Evolutionary conservation across 1,140 invertebrate genomes (phyloP), one percentile per base, ranked within the genome.

Genomic region (Drosophila burlai): DNA sequence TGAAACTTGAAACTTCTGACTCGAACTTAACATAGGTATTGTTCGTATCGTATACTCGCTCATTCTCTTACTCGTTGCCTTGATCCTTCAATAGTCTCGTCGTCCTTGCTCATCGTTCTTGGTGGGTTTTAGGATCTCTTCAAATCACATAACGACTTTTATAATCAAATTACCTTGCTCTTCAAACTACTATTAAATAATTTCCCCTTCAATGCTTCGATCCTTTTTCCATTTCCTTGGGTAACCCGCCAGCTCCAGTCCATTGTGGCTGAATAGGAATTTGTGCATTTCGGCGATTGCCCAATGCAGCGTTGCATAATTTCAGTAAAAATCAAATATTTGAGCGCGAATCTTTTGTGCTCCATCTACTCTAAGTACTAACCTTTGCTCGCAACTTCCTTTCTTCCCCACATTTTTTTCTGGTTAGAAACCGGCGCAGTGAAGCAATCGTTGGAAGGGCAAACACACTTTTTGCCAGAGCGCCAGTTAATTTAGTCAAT

Each of bases 241-340:
- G 1, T 36, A 36, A 55, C 49, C 64, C 43, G 43, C 13, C 11
- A 29, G 16, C 49, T 55, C 11, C 21, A 9, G 16, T 62, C 31
- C 43, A 42, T 45, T 77, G 47, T 49, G 29, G 43, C 40, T 42
- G 72, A 79, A 81, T 61, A 40, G 46, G 72, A 61, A 67, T 75
- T 87, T 89, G 65, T 81, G 80, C 83, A 82, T 87, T 84, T 84
- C 65, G 59, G 54, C 84, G 77, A 81, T 83, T 89, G 82, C 68
- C 84, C 72, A 89, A 78, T 80, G 83, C 77, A 81, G 84, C 83
- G 73, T 89, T 89, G 85, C 79, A 90, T 89, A 90, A 89, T 89
- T 89, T 81, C 47, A 82, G 60, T 64, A 90, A 68, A 71, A 71
- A 68, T 90, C 85, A 89, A 89, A 89, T 89, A 89, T 90, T 89